A percentile compares a stretch with the other conserved stretches of the same genome.
Evolutionary conservation across 1,140 invertebrate genomes (phyloP).

Genomic region (Drosophila gunungcola): DNA sequence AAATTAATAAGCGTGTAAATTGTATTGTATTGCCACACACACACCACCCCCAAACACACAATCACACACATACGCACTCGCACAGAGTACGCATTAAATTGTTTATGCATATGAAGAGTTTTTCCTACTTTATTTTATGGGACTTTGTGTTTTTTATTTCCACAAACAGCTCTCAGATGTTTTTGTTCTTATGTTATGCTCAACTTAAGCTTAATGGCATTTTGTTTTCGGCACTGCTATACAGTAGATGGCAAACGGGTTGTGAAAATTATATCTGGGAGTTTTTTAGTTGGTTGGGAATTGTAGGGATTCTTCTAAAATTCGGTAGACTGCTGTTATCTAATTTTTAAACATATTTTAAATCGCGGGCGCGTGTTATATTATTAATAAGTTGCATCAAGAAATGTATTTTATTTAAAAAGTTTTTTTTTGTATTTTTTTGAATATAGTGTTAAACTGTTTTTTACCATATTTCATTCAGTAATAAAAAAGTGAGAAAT

Average conservation of each 20-base stretch:
- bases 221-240: slow-evolving; percentile 27
- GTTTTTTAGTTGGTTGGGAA: too few species aligned
- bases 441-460: too few species aligned
- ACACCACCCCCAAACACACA: background rate
- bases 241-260: background rate
- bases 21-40: slow-evolving; percentile 71
- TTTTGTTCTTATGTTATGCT: slow-evolving; percentile 42
- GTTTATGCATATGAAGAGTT: slow-evolving; percentile 72
- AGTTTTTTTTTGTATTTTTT: too few species aligned
- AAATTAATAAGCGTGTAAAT: slow-evolving; percentile 82
- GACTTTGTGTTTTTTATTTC: slow-evolving; percentile 48
- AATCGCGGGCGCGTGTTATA: too few species aligned
- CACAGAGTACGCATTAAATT: slow-evolving; percentile 27
- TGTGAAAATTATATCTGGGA: background rate
- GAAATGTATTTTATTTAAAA: too few species aligned
- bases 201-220: slow-evolving; percentile 57
- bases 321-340: too few species aligned
- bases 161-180: slow-evolving; percentile 32
- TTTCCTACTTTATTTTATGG: slow-evolving; percentile 44
- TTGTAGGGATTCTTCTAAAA: too few species aligned
- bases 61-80: slow-evolving; percentile 22
- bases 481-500: too few species aligned
- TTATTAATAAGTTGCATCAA: too few species aligned
- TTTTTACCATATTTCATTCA: too few species aligned
- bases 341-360: too few species aligned